These are phyloP conservation scores for Tonatia bakeri DNA, from an alignment of 2,113 vertebrate species.

Conservation along the genomic window DNA sequence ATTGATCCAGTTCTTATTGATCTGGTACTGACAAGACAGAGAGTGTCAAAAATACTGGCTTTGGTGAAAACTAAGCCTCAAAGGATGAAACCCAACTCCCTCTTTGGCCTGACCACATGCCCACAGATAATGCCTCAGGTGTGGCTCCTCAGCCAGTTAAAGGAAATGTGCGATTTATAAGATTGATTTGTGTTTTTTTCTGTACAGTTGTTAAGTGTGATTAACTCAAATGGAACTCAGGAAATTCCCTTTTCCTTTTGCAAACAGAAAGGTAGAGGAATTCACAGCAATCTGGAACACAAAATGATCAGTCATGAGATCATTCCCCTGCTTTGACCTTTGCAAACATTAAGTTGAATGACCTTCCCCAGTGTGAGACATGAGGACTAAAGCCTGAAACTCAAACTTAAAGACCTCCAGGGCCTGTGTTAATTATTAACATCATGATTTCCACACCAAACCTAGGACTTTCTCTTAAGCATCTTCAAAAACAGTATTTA, in stretches of 20 bases:
- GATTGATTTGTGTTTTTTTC: not conserved
- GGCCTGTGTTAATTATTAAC: slow-evolving; percentile 63
- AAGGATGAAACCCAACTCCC: not conserved
- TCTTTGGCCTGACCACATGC: not conserved
- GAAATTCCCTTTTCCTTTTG: slow-evolving; percentile 47
- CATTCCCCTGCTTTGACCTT: slow-evolving; percentile 46
- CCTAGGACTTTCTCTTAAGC: not conserved
- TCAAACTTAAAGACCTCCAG: slow-evolving; percentile 1
- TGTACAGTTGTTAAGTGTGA: slow-evolving; percentile 37
- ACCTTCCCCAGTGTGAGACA: slow-evolving; percentile 24
- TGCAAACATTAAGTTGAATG: slow-evolving; percentile 1
- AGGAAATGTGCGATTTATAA: not conserved
- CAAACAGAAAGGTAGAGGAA: slow-evolving; percentile 43
- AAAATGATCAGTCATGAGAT: not conserved
- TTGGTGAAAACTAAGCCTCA: not conserved
- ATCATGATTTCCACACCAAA: slow-evolving; percentile 50
- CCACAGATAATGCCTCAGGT: not conserved
- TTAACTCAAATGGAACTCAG: slow-evolving; percentile 47
- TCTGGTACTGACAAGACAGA: not conserved
- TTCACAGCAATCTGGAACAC: not conserved
- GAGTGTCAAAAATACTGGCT: not conserved
- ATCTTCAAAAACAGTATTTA: slow-evolving; percentile 33
- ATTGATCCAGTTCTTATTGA: not conserved
- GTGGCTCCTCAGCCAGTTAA: not conserved
- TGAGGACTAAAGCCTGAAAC: slow-evolving; percentile 8